Evolutionary conservation across 2,888 invertebrate species (phyloP), one percentile per base, ranked within the genome.

Genomic region (Unio delphinus): DNA sequence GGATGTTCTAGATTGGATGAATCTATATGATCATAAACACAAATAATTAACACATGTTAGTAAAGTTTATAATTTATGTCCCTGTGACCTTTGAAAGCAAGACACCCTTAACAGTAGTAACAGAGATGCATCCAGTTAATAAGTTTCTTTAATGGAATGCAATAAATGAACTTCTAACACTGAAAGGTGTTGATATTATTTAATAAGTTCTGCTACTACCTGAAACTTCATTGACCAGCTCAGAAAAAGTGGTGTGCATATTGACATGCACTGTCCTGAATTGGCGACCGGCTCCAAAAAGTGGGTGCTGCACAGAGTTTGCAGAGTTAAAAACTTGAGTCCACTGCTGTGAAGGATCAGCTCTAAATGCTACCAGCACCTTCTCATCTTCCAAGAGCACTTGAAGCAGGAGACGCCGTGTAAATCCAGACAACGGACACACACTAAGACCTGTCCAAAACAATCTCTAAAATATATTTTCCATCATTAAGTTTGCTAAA

Each of bases 311-410:
- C 61, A 86, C 72, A 55, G 80, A 81, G 63, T 77, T 79, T 55
- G 74, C 73, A 55, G 72, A 64, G 55, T 74, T 71, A 62, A 82
- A 76, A 89, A 65, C 80, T 69, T 83, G 82, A 58, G 85, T 73
- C 61, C 78, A 81, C 63, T 77, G 77, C 67, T 82, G 78, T 64
- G 75, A 74, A 26, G 78, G 79, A 11, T 76, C 66, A 20, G 80
- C 77, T 58, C 78, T 90, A 70, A 96, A 93, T 80, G 94, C 94
- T 34, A 96, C 94, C 34, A 94, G 92, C 74, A 95, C 93, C 83
- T 95, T 95, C 90, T 96, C 96, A 85, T 94, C 95, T 85, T 96
- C 96, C 75, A 97, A 91, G 76, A 97, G 91, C 69, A 97, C 92
- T 85, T 97, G 96, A 67, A 97, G 91, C 78, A 97, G 94, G 70